Evolutionary conservation across 2,888 invertebrate species (phyloP).

Genomic region (Drosophila prostipennis): DNA sequence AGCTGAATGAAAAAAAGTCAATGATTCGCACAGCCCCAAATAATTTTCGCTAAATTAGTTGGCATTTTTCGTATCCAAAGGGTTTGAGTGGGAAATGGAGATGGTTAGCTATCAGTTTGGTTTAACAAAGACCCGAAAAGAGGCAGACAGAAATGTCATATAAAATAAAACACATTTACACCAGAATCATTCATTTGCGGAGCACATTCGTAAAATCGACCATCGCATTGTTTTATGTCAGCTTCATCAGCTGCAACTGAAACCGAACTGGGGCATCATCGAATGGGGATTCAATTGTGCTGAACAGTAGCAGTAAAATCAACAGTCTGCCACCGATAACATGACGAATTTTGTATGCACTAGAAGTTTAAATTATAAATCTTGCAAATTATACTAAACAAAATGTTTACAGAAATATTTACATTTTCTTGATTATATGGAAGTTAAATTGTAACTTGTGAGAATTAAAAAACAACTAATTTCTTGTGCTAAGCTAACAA

Average conservation of each 20-base stretch:
- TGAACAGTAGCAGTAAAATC: conserved; percentile 41
- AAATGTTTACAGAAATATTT: too few species aligned
- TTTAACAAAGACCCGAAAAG: conserved; percentile 12
- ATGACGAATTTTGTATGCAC: conserved; percentile 12
- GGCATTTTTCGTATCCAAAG: conserved; percentile 66
- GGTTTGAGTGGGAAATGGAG: conserved; percentile 22
- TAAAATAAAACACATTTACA: conserved; percentile 36
- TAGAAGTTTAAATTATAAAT: background rate
- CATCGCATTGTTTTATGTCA: conserved; percentile 73
- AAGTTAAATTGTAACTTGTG: too few species aligned
- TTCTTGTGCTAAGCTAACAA: too few species aligned
- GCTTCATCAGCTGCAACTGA: conserved; percentile 69
- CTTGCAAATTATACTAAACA: too few species aligned
- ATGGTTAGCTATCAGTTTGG: conserved; percentile 45
- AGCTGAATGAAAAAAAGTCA: conserved; percentile 16
- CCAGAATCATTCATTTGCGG: conserved; percentile 53
- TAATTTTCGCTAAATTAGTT: conserved; percentile 79
- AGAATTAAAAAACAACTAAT: too few species aligned
- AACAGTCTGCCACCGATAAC: background rate
- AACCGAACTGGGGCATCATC: conserved; percentile 36
- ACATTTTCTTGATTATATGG: too few species aligned
- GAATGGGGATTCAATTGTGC: conserved; percentile 47
- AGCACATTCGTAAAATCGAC: conserved; percentile 58
- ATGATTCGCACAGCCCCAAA: conserved; percentile 9
- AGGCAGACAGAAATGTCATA: conserved; percentile 15